Conservation (phyloP, 2,797 vertebrate species). For the Zenarchopterus dispar region DNA sequence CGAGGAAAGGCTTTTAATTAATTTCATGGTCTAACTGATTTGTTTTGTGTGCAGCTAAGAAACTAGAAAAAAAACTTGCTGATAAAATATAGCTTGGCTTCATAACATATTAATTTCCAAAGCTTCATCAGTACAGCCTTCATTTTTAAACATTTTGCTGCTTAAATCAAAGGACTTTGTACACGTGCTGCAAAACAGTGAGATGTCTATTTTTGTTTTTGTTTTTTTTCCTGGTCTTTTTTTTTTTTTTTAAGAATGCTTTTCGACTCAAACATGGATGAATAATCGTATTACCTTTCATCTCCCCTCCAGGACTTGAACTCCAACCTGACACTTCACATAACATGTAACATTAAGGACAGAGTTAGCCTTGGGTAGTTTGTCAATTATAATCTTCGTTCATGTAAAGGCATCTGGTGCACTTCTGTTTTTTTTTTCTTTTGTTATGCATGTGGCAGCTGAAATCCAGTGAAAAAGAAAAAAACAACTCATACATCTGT, state of each 20-base stretch:
- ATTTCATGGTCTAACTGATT: slow-evolving; percentile 46
- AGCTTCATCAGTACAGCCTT: not conserved
- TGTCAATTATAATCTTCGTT: slow-evolving; percentile 50
- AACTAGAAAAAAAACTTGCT: not conserved
- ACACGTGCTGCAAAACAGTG: too few relatives aligned
- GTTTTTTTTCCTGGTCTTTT: too few relatives aligned
- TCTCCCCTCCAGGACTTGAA: slow-evolving; percentile 32
- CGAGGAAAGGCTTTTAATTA: slow-evolving; percentile 36
- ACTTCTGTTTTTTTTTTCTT: slow-evolving; percentile 3
- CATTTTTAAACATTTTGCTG: not conserved
- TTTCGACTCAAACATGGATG: slow-evolving; percentile 36
- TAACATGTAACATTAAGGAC: slow-evolving; percentile 45
- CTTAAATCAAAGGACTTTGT: too few relatives aligned
- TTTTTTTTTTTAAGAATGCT: slow-evolving; percentile 10
- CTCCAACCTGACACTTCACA: slow-evolving; percentile 45
- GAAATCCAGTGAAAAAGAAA: not conserved
- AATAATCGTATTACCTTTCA: slow-evolving; percentile 31
- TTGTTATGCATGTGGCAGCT: not conserved
- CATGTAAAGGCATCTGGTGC: slow-evolving; percentile 19
- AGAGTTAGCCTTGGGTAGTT: slow-evolving; percentile 37
- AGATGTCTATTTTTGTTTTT: too few relatives aligned
- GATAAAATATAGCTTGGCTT: too few relatives aligned
- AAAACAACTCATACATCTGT: not conserved
- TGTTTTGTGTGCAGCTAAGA: slow-evolving; percentile 4
- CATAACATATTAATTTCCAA: slow-evolving; percentile 22